Evolutionary conservation across 2,797 vertebrate species (phyloP).

Genomic region (Hydrolagus colliei): DNA sequence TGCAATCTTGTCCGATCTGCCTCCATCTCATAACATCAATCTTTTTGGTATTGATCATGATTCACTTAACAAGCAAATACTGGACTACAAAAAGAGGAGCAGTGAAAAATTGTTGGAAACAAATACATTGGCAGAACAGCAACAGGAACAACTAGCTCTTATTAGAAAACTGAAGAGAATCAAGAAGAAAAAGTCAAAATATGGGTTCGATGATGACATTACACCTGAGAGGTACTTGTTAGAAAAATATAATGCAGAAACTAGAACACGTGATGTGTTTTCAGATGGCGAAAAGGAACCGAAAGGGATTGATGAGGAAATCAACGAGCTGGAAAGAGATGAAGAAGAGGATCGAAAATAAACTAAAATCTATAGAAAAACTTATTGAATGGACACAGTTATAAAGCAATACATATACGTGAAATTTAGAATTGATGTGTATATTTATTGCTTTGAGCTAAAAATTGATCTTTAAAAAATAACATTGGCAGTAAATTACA

Average conservation of each 20-base stretch:
- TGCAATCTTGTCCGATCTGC: background rate
- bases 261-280: background rate
- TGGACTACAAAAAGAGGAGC: conserved; percentile 59
- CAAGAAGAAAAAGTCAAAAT: conserved; percentile 46
- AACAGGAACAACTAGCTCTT: conserved; percentile 45
- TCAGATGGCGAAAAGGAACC: conserved; percentile 15
- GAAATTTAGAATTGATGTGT: background rate
- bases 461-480: too few relatives aligned
- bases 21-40: conserved; percentile 30
- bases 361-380: background rate
- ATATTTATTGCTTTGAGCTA: background rate
- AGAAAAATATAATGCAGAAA: conserved; percentile 38
- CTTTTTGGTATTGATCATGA: conserved; percentile 68
- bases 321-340: conserved; percentile 32
- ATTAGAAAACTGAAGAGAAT: conserved; percentile 47
- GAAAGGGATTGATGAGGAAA: conserved; percentile 38
- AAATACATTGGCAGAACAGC: conserved; percentile 42
- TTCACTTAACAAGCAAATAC: conserved; percentile 62
- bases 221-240: conserved; percentile 50
- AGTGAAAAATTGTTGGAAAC: conserved; percentile 30
- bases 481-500: too few relatives aligned
- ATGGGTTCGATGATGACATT: conserved; percentile 39
- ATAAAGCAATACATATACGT: too few relatives aligned
- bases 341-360: conserved; percentile 30
- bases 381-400: background rate